phyloP scores from a whole-genome alignment of 2,888 invertebrate species.

The Lymantria monacha region DNA sequence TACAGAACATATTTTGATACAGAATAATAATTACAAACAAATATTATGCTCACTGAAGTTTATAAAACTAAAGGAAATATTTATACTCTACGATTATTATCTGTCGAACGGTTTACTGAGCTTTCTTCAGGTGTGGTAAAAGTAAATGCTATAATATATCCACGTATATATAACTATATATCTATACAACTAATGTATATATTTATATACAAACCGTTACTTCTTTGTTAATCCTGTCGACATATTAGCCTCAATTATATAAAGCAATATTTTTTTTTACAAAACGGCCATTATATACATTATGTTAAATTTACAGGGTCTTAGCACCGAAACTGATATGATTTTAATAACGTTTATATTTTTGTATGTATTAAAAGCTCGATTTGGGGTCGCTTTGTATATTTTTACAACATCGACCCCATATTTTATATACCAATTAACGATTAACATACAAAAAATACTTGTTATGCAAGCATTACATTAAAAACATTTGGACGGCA shows the following conservation, averaged over 20 bases:
- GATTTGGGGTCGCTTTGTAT: slow-evolving; percentile 16
- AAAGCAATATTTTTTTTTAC: slow-evolving; percentile 50
- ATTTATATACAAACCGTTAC: slow-evolving; percentile 56
- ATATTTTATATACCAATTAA: slow-evolving; percentile 11
- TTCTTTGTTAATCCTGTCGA: slow-evolving; percentile 74
- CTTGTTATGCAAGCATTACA: slow-evolving; percentile 29
- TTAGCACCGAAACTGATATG: slow-evolving; percentile 61
- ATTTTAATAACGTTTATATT: slow-evolving; percentile 20
- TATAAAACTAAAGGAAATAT: slow-evolving; percentile 26
- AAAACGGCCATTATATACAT: slow-evolving; percentile 50
- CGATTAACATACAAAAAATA: slow-evolving; percentile 26
- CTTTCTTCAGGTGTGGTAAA: slow-evolving; percentile 79
- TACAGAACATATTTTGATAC: slow-evolving; percentile 21
- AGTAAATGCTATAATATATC: slow-evolving; percentile 67
- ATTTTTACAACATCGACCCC: slow-evolving; percentile 13
- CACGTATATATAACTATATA: slow-evolving; percentile 43
- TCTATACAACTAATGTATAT: slow-evolving; percentile 51
- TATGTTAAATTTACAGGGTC: slow-evolving; percentile 53
- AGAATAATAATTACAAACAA: slow-evolving; percentile 29
- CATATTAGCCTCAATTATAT: slow-evolving; percentile 64
- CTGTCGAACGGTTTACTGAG: slow-evolving; percentile 61
- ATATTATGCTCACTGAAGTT: slow-evolving; percentile 44
- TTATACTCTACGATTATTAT: slow-evolving; percentile 32
- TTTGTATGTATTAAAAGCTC: slow-evolving; percentile 22
- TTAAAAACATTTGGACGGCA: slow-evolving; percentile 69